Evolutionary conservation across 2,797 vertebrate species (phyloP).

Genomic region (Nyctalus aviator): DNA sequence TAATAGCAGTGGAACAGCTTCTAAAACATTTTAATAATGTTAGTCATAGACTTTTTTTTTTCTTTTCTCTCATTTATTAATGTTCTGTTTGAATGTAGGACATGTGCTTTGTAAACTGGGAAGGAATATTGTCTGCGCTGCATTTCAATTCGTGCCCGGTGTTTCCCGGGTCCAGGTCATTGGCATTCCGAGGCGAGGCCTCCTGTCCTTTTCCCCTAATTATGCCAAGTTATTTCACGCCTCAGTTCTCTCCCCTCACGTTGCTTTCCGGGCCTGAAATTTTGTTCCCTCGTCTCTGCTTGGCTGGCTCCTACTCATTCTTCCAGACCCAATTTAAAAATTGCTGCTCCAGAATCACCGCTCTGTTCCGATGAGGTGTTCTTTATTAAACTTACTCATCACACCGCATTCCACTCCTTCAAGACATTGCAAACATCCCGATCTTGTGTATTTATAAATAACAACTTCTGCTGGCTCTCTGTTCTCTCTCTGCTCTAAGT

Average conservation of each 20-base stretch:
- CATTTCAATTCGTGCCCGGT: background rate
- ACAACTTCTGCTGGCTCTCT: background rate
- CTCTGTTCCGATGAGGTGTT: background rate
- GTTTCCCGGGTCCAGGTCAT: slow-evolving; percentile 44
- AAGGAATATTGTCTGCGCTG: background rate
- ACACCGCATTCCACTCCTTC: background rate
- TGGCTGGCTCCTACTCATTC: slow-evolving; percentile 54
- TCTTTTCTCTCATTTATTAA: slow-evolving; percentile 8
- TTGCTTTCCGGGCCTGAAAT: slow-evolving; percentile 56
- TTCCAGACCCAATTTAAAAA: slow-evolving; percentile 64
- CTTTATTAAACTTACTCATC: slow-evolving; percentile 27
- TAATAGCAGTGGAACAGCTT: background rate
- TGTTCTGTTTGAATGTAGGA: background rate
- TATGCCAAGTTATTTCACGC: slow-evolving; percentile 74
- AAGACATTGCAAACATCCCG: background rate
- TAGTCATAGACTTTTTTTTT: background rate
- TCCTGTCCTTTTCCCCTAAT: slow-evolving; percentile 60
- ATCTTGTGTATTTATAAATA: background rate
- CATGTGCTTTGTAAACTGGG: background rate
- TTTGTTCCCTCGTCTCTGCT: slow-evolving; percentile 51
- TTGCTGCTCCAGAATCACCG: background rate
- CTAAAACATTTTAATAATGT: background rate
- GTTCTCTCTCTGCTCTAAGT: background rate
- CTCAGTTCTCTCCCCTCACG: slow-evolving; percentile 28
- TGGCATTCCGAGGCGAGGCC: slow-evolving; percentile 45